phyloP scores from a whole-genome alignment of 2,797 vertebrate species.

The Sebastes itinus region DNA sequence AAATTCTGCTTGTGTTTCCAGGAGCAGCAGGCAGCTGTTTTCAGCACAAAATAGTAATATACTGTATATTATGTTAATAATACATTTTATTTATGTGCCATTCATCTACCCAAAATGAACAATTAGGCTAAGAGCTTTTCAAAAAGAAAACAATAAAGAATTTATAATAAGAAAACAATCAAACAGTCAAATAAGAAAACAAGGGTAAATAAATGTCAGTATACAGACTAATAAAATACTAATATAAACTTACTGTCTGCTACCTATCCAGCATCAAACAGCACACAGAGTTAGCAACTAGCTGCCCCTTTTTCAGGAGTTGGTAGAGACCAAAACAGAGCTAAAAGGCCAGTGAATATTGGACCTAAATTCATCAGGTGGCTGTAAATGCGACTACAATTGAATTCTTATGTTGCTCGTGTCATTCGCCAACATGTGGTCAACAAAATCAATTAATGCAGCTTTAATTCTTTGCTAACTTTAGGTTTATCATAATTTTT shows the following conservation, averaged over 20 bases:
- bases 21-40: not conserved
- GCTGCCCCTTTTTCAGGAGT: not conserved
- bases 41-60: not conserved
- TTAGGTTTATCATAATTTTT: not conserved
- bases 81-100: not conserved
- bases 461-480: not conserved
- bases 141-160: not conserved
- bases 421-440: not conserved
- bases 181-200: not conserved
- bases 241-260: not conserved
- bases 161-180: not conserved
- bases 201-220: not conserved
- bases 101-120: not conserved
- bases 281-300: not conserved
- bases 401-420: no score
- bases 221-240: not conserved
- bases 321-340: not conserved
- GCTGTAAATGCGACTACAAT: not conserved
- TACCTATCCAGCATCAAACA: not conserved
- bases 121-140: not conserved
- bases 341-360: not conserved
- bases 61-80: not conserved
- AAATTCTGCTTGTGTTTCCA: not conserved
- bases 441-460: not conserved
- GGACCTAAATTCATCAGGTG: not conserved